Conservation (phyloP, 2,797 vertebrate species). For the Hemibagrus guttatus region DNA sequence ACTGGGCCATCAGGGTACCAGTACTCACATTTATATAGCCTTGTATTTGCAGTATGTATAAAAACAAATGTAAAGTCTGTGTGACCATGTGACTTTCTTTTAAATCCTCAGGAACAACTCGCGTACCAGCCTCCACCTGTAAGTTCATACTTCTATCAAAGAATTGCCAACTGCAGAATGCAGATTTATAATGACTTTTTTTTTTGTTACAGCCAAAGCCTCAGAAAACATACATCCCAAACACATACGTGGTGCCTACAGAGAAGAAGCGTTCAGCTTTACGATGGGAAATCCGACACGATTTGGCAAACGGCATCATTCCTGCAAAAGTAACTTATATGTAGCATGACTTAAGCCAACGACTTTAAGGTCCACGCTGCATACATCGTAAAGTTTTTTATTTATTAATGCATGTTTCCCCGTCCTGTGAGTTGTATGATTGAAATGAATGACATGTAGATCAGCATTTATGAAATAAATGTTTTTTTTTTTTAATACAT, state of each 20-base stretch:
- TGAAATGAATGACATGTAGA: slow-evolving; percentile 28
- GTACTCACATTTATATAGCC: not conserved
- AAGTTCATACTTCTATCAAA: slow-evolving; percentile 54
- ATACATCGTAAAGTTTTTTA: slow-evolving; percentile 23
- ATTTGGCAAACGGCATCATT: slow-evolving; percentile 78
- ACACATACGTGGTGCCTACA: slow-evolving; percentile 83
- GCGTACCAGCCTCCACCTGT: slow-evolving; percentile 71
- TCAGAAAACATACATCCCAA: slow-evolving; percentile 71
- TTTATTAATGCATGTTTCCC: slow-evolving; percentile 47
- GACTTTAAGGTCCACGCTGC: slow-evolving; percentile 7
- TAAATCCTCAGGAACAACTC: slow-evolving; percentile 70
- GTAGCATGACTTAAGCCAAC: not conserved
- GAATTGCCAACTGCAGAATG: not conserved
- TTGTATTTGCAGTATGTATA: not conserved
- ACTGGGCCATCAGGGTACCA: slow-evolving; percentile 73
- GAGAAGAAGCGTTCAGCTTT: slow-evolving; percentile 86
- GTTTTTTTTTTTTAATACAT: slow-evolving; percentile 38
- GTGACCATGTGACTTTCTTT: not conserved
- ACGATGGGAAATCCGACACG: slow-evolving; percentile 82
- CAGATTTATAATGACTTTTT: not conserved
- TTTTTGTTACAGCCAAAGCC: slow-evolving; percentile 65
- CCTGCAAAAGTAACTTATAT: slow-evolving; percentile 67
- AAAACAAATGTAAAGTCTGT: not conserved
- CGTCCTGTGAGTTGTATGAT: slow-evolving; percentile 43
- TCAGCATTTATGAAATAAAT: slow-evolving; percentile 53